Evolutionary conservation across 2,113 vertebrate species (phyloP), one percentile per base, ranked within the genome.

Genomic region (Pangasianodon gigas): DNA sequence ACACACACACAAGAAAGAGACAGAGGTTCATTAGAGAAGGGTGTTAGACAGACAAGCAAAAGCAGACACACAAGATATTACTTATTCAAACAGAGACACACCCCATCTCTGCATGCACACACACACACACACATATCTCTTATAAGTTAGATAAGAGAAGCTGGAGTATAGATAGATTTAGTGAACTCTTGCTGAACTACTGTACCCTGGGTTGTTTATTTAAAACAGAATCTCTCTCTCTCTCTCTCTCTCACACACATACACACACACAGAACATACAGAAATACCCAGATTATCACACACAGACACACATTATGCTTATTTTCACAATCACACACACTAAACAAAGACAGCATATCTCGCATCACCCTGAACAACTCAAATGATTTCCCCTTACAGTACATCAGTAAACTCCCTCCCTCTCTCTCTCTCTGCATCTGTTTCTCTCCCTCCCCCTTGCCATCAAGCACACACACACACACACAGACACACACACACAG

Each of bases 151-250:
- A 37, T 88, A 90, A 90, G 7, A 41, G 24, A 85, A 81, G 82
- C 9, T 56, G 71, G 51, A 65, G 41, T 89, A 69, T 32, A 75
- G 74, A 89, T 5, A 48, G 46, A 87, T 82, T 86, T 84, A 75
- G 62, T 7, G 18, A 90, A 85, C 88, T 85, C 60, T 67, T 51
- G 58, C 60, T 91, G 90, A 91, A 91, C 90, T 87, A 75, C 82
- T 80, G 85, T 51, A 86, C 18, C 51, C 56, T 80, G 46, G 65
- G 65, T 85, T 89, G 5, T 44, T 80, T 89, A 58, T 60, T 58
- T 71, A 11, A 60, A 41, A 88, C 21, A 71, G 60, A 11, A 71
- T 88, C 46, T 6, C 74, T n/a, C 62, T 10, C 62, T n/a, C 29
- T n/a, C n/a, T n/a, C n/a, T n/a, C 62, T 11, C 62, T 16, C 56